Percentiles rank a stretch among this genome's conserved stretches.
phyloP scores from a whole-genome alignment of 2,888 invertebrate genomes.

The Leptinotarsa juncta region DNA sequence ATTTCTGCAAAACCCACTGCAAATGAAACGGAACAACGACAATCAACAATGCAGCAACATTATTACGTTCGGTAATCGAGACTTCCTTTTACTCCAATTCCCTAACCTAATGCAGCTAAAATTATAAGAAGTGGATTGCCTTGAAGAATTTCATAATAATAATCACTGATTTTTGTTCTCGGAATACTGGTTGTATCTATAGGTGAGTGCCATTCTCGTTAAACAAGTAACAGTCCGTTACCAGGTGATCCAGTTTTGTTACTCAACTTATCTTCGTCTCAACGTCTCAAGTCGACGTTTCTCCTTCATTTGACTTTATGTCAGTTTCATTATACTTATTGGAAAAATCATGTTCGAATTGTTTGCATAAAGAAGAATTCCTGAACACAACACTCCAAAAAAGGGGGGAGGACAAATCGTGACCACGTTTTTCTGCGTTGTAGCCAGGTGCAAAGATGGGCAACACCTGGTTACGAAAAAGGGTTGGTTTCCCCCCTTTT shows the following conservation, averaged over 20 bases:
- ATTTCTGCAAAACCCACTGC: neutral
- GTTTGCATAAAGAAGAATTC: too few relatives aligned
- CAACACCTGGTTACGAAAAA: too few relatives aligned
- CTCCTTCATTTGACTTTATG: too few relatives aligned
- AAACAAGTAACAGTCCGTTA: slow-evolving; percentile 12
- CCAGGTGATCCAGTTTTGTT: slow-evolving; percentile 5
- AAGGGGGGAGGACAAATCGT: too few relatives aligned
- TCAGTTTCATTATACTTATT: too few relatives aligned
- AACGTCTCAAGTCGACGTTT: too few relatives aligned
- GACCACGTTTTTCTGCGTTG: too few relatives aligned
- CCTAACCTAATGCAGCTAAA: slow-evolving; percentile 29
- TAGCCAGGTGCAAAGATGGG: too few relatives aligned
- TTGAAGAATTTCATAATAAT: slow-evolving; percentile 32
- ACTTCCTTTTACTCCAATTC: slow-evolving; percentile 27
- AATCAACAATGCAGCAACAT: slow-evolving; percentile 12
- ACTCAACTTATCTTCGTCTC: too few relatives aligned
- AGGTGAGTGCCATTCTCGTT: slow-evolving; percentile 15
- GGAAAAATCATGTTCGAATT: too few relatives aligned
- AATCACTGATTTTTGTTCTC: slow-evolving; percentile 18
- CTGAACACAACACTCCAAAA: too few relatives aligned
- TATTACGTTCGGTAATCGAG: neutral
- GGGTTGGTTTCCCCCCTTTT: too few relatives aligned
- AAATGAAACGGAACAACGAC: slow-evolving; percentile 8
- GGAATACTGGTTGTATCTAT: slow-evolving; percentile 6
- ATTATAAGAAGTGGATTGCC: slow-evolving; percentile 35